Base-by-base conservation (phyloP, 2,797 vertebrate species). In the Antennarius maculatus region DNA sequence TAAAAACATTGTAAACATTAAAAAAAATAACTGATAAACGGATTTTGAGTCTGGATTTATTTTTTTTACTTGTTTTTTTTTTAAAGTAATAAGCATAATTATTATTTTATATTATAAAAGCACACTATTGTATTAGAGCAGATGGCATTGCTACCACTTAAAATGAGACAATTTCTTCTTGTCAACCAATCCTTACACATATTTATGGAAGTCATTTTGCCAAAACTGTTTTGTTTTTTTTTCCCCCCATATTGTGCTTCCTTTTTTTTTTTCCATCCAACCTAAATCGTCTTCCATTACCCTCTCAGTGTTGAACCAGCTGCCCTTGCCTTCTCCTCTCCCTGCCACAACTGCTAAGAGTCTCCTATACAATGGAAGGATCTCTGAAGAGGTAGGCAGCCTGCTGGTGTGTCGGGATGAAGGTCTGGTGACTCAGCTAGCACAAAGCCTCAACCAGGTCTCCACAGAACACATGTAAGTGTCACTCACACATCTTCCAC, bases 391-490 rank as follows among this genome's bases (percentile, higher is more conserved):
- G 86, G 97, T 98, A 90, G 96, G 94, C 91, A 96, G 94, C 88
- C 93, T 99, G 90, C 88, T 99, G 93, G 95, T 95, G 69, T 96
- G 96, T 90, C 94, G 94, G 89, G 97, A 99, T 65, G 97, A 98
- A 90, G 95, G 90, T 85, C 89, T 99, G 86, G 97, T 97, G 91
- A 96, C 95, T 90, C 97, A 99, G 86, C 94, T 99, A 34, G 87
- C 96, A 34, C 97, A 98, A 72, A 95, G 96, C 90, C 97, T 99
- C 91, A 98, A 96, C 94, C 97, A 99, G 92, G 97, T 99, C 90
- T 99, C 97, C 88, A 98, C 96, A 65, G 97, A 98, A 94, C 96
- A 98, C 93, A 99, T 99, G 97, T 99, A 92, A 89, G 97, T 95
- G 64, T 39, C 43, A 41, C 17, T 61, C 34, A 7, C 28, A 0